Evolutionary conservation across 2,888 invertebrate species (phyloP).

Genomic region (Acleris laterana): DNA sequence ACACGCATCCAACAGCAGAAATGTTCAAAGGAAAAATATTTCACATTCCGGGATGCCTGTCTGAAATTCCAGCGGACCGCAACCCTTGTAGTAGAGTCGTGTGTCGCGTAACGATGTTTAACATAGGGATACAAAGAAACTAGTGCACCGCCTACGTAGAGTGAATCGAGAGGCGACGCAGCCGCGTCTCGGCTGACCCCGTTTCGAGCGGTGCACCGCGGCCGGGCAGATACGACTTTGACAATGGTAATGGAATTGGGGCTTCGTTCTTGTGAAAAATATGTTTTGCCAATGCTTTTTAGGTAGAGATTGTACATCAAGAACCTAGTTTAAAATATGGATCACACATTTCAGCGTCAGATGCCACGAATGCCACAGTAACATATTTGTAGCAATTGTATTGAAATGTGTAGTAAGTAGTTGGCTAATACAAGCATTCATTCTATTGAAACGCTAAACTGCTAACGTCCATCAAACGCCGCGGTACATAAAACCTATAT

Average conservation of each 20-base stretch:
- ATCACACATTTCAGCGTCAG: neutral
- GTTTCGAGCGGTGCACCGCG: slow-evolving; percentile 31
- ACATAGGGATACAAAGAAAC: slow-evolving; percentile 35
- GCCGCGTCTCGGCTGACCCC: slow-evolving; percentile 33
- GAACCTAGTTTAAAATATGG: neutral
- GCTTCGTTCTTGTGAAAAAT: slow-evolving; percentile 22
- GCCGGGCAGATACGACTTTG: slow-evolving; percentile 30
- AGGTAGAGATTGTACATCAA: too few species aligned
- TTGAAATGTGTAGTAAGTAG: too few species aligned
- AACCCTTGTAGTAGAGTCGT: slow-evolving; percentile 2
- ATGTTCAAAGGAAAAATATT: neutral
- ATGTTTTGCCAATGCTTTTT: neutral
- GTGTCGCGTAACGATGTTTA: slow-evolving; percentile 23
- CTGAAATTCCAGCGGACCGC: slow-evolving; percentile 8
- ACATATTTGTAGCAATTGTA: too few species aligned
- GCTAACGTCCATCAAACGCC: slow-evolving; percentile 22
- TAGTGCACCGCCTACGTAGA: slow-evolving; percentile 33
- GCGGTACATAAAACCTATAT: slow-evolving; percentile 3
- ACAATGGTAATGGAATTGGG: slow-evolving; percentile 36
- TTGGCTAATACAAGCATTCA: slow-evolving; percentile 3
- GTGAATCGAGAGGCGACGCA: slow-evolving; percentile 33
- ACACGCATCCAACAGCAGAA: slow-evolving; percentile 6
- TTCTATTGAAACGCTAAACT: slow-evolving; percentile 1
- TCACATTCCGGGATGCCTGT: slow-evolving; percentile 6
- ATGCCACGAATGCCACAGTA: too few species aligned